Evolutionary conservation across 1,140 invertebrate species (phyloP).

Genomic region (Drosophila subobscura): DNA sequence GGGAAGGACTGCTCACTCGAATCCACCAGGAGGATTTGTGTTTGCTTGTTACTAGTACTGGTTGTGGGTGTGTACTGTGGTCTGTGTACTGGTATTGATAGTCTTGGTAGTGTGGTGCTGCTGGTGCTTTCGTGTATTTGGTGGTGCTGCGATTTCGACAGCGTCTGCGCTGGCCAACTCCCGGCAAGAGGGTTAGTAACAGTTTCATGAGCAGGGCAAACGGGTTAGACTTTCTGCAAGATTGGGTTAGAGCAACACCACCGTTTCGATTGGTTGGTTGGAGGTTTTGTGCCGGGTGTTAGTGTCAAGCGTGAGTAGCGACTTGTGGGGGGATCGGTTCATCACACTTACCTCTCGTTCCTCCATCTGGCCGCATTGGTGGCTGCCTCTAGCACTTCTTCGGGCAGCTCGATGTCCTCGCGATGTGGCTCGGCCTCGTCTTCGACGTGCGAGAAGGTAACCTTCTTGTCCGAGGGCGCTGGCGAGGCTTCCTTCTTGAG

Average conservation of each 20-base stretch:
- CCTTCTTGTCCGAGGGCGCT: constrained; percentile 80
- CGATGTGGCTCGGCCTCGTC: constrained; percentile 81
- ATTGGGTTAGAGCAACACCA: constrained; percentile 50
- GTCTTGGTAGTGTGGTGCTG: constrained; percentile 62
- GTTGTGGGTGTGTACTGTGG: constrained; percentile 9
- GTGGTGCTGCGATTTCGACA: constrained; percentile 18
- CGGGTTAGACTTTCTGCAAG: constrained; percentile 76
- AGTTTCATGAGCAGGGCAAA: constrained; percentile 76
- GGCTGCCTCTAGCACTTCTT: constrained; percentile 67
- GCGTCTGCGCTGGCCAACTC: constrained; percentile 28
- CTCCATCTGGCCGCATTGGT: constrained; percentile 62
- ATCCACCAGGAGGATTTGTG: constrained; percentile 19
- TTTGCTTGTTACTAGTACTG: constrained; percentile 17
- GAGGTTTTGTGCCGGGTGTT: constrained; percentile 43
- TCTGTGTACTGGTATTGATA: constrained; percentile 73
- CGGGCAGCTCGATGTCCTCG: constrained; percentile 76
- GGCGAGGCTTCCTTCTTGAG: constrained; percentile 80
- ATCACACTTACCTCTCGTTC: constrained; percentile 66
- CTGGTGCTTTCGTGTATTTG: constrained; percentile 20
- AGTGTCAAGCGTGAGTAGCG: constrained; percentile 44
- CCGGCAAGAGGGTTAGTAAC: constrained; percentile 77
- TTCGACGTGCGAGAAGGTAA: constrained; percentile 82
- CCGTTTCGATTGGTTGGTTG: constrained; percentile 12
- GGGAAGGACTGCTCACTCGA: constrained; percentile 32
- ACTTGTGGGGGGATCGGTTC: background rate